Base-by-base conservation (phyloP, 1,140 invertebrate species). In the Apis laboriosa region DNA sequence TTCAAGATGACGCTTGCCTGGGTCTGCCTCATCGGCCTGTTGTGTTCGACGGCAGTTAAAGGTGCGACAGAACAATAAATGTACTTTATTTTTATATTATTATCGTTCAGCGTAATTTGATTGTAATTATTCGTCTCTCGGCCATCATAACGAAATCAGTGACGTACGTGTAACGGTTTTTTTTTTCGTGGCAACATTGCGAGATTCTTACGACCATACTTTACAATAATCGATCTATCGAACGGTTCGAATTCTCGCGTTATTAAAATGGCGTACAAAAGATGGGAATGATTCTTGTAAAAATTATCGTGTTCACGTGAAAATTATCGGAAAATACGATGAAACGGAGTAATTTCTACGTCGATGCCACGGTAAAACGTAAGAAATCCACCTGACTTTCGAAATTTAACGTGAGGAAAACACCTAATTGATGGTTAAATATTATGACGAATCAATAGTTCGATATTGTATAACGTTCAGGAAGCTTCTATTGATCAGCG, bases 11-110 rank as follows among this genome's bases (percentile, higher is more conserved):
- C 75, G 78, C 83, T 84, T 78, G 34, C 77, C 79, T 89, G 86
- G 90, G 84, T 77, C 81, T 88, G 86, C 77, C 66, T 88, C 77
- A 43, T 89, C 84, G 79, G 66, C 73, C 43, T 91, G 56, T 81
- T 88, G 73, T 80, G 84, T 66, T 66, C 84, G 28, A 64, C 86
- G 80, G 77, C 84, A 68, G 83, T 87, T 80, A 84, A 85, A 90
- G 89, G 90, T 90, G 87, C 80, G 83, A 66, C 64, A 64, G 53
- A 66, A 78, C 28, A 79, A 58, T 7, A 76, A 11, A 76, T 11
- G 17, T 51, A 61, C 15, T 64, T 60, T 34, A 1, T 24, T 49
- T 64, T 34, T 5, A 15, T 49, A 55, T 13, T 1, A n/a, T 43
- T 76, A 21, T 12, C 28, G 2, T 56, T 21, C 28, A 2, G 0